Base-by-base conservation (phyloP, 2,797 vertebrate genomes). In the Melanotaenia trifasciata region DNA sequence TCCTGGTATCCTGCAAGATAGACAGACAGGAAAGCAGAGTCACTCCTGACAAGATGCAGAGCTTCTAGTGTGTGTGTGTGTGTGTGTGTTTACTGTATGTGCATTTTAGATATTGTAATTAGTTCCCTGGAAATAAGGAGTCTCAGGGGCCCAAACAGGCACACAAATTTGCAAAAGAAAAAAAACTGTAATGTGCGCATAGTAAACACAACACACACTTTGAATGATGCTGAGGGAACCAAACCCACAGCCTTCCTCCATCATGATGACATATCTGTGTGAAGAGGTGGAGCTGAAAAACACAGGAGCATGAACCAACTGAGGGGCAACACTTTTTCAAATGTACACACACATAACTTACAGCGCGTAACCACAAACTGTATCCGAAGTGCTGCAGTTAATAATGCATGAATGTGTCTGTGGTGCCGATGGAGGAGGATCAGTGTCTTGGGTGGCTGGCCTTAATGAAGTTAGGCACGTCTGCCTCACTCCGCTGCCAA, bases 381-480 rank as follows among this genome's bases (percentile, higher is more conserved):
- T 79, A 87, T 80, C 59, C 76, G 78, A 87, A 84, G 87, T 38
- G 67, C 47, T 60, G 65, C 65, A 20, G 79, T 92, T 79, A 93
- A 94, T 94, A 90, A 94, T 93, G 81, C 80, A 93, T 88, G 87
- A 90, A 64, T 24, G 70, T 63, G 78, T 86, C 85, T 83, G 82
- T 36, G 72, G 58, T 67, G 78, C 54, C 40, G 51, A 71, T 60
- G 78, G 70, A 85, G 83, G 83, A 83, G 84, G 84, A 84, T 78
- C 67, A 20, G 76, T 38, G 79, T 81, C 81, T 90, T 76, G 81
- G 72, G 76, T 74, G 78, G 83, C 67, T 47, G 50, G 78, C 56
- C 81, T 70, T 92, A 92, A 93, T 93, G 92, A 94, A 92, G 84
- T 84, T 80, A 76, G 87, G 85, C 83, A 83, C 75, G 87, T 87